Conservation (phyloP, 2,797 vertebrate species). For the Synaphobranchus kaupii region DNA sequence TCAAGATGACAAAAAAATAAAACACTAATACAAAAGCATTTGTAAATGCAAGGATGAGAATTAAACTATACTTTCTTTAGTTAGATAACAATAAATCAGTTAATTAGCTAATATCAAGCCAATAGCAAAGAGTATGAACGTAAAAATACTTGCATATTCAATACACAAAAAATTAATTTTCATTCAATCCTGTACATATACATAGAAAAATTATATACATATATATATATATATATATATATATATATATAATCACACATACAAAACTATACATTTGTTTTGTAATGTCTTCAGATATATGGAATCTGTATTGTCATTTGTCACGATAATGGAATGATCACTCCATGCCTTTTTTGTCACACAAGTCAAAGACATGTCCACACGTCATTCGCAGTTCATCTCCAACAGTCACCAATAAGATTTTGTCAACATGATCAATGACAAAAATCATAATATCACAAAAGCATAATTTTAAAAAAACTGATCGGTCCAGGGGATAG, state of each 20-base stretch:
- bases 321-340: conserved; percentile 61
- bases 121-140: conserved; percentile 53
- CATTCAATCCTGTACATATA: conserved; percentile 72
- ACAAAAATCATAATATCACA: conserved; percentile 12
- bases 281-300: conserved; percentile 57
- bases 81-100: conserved; percentile 60
- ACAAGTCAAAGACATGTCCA: conserved; percentile 55
- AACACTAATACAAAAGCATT: conserved; percentile 60
- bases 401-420: conserved; percentile 27
- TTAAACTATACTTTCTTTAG: conserved; percentile 62
- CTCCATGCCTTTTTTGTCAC: conserved; percentile 73
- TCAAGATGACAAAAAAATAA: conserved; percentile 62
- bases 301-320: conserved; percentile 53
- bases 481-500: not conserved
- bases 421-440: conserved; percentile 20
- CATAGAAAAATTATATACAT: conserved; percentile 55
- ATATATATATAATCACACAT: conserved; percentile 55
- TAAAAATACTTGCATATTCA: conserved; percentile 61
- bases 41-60: conserved; percentile 34
- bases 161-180: conserved; percentile 59
- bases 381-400: not conserved
- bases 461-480: conserved; percentile 8
- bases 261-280: conserved; percentile 79
- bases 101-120: conserved; percentile 24
- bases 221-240: not conserved